Percentiles rank a stretch among this genome's conserved stretches.
These are phyloP conservation scores for Schizotus pectinicornis DNA, from an alignment of 2,888 invertebrate species.

Conservation along the genomic window DNA sequence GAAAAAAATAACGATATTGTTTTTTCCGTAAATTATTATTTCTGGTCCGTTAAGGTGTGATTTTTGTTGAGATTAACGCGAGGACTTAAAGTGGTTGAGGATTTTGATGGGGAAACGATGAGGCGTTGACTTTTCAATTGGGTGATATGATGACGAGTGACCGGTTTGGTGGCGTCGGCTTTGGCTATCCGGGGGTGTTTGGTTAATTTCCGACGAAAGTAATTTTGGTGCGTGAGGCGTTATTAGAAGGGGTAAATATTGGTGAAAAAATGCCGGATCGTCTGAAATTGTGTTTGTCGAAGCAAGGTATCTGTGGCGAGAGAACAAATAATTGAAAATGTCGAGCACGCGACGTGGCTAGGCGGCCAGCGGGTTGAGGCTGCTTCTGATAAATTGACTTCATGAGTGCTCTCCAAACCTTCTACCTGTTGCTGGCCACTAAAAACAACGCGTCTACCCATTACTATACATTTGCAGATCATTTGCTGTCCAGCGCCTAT, in stretches of 20 bases:
- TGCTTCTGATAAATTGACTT: constrained; percentile 52
- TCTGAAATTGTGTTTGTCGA: constrained; percentile 30
- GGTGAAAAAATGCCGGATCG: constrained; percentile 19
- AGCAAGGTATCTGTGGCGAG: constrained; percentile 30
- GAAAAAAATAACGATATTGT: too few relatives aligned
- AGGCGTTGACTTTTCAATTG: too few relatives aligned
- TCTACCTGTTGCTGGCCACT: constrained; percentile 52
- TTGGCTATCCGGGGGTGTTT: constrained; percentile 6
- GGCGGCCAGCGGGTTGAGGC: constrained; percentile 36
- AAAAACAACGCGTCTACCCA: constrained; percentile 47
- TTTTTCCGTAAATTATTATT: too few relatives aligned
- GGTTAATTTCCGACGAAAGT: constrained; percentile 16
- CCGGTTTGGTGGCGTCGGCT: not conserved
- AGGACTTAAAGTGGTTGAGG: too few relatives aligned
- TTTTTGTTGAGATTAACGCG: too few relatives aligned
- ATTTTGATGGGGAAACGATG: too few relatives aligned
- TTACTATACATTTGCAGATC: constrained; percentile 40
- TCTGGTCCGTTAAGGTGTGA: too few relatives aligned
- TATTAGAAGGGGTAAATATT: constrained; percentile 20
- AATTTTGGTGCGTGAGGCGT: not conserved
- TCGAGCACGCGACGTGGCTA: constrained; percentile 38
- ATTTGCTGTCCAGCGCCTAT: constrained; percentile 32
- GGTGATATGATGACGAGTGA: too few relatives aligned
- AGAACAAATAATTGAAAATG: constrained; percentile 46
- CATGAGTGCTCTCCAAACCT: constrained; percentile 50